Evolutionary conservation across 2,888 invertebrate genomes (phyloP), one percentile per base, ranked within the genome.

Genomic region (Coenonympha arcania): DNA sequence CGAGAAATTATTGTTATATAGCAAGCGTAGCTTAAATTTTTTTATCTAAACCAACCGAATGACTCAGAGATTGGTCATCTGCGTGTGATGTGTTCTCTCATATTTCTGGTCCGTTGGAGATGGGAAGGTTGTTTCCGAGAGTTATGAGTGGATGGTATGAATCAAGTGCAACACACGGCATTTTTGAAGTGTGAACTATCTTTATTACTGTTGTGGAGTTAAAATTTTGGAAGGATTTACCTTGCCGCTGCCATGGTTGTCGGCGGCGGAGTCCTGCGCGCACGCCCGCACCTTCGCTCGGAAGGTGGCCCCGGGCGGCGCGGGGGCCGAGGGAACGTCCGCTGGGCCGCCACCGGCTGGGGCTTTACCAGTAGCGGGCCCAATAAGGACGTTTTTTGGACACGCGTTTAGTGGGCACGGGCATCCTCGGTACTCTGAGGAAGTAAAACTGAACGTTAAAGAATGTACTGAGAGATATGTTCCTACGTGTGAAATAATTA

Each of bases 381-480:
- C 95, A 95, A 95, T 94, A 94, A 91, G 94, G 92, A 93, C 95
- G 95, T 95, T 95, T 95, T 95, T 95, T 95, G 95, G 94, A 95
- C 94, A 95, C 90, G 94, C 91, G 89, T 94, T 94, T 89, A 94
- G 91, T 88, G 95, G 94, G 89, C 95, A 95, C 70, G 95, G 93
- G 86, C 95, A 95, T 85, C 89, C 88, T 63, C 84, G 78, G 53
- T 85, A 85, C 73, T 86, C 85, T 86, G 75, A 9, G 6, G 11
- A 13, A 9, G 9, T 16, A 36, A 75, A 75, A 22, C 3, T 28
- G 8, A 13, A 26, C 19, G 24, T 13, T 34, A 18, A 22, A 34
- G 13, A n/a, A n/a, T n/a, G n/a, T n/a, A n/a, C n/a, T n/a, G n/a
- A n/a, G n/a, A n/a, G n/a, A n/a, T n/a, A n/a, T n/a, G n/a, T n/a